A percentile compares a stretch with the other conserved stretches of the same genome.
Conservation (phyloP, 1,140 invertebrate genomes). For the Orius laevigatus region DNA sequence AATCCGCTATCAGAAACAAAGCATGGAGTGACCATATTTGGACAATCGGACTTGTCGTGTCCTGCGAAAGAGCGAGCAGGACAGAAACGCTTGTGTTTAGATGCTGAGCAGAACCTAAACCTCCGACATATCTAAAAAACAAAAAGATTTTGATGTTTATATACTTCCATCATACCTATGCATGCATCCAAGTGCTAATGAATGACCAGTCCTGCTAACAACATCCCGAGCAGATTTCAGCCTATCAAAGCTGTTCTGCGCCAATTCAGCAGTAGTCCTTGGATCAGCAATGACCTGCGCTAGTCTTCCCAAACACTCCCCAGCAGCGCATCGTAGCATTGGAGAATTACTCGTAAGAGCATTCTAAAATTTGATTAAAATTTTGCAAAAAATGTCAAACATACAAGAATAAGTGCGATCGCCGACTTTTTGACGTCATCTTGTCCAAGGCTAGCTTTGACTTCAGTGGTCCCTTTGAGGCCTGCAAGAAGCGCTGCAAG, state of each 20-base stretch:
- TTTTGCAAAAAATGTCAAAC: not conserved
- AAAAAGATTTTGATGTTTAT: not conserved
- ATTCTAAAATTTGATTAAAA: conserved; percentile 20
- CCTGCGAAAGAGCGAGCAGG: conserved; percentile 83
- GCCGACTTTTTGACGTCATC: conserved; percentile 80
- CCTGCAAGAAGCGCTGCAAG: conserved; percentile 85
- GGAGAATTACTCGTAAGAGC: conserved; percentile 71
- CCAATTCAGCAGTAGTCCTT: conserved; percentile 76
- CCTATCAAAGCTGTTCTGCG: conserved; percentile 79
- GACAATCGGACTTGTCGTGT: conserved; percentile 72
- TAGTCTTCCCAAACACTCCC: conserved; percentile 75
- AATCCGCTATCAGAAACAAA: conserved; percentile 86
- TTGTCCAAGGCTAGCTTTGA: conserved; percentile 69
- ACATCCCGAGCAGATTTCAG: conserved; percentile 77
- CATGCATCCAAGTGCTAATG: conserved; percentile 78
- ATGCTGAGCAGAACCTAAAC: conserved; percentile 82
- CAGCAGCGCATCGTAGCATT: conserved; percentile 68
- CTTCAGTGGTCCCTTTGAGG: conserved; percentile 73
- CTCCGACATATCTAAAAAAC: conserved; percentile 52
- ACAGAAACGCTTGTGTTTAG: conserved; percentile 87
- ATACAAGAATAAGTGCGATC: conserved; percentile 57
- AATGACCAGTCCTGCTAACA: conserved; percentile 76
- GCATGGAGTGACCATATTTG: conserved; percentile 96
- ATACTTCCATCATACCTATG: conserved; percentile 36
- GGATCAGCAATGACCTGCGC: conserved; percentile 73